Percentiles rank a stretch among this genome's conserved stretches.
Conservation (phyloP, 2,797 vertebrate species). For the Yasuhikotakia modesta region DNA sequence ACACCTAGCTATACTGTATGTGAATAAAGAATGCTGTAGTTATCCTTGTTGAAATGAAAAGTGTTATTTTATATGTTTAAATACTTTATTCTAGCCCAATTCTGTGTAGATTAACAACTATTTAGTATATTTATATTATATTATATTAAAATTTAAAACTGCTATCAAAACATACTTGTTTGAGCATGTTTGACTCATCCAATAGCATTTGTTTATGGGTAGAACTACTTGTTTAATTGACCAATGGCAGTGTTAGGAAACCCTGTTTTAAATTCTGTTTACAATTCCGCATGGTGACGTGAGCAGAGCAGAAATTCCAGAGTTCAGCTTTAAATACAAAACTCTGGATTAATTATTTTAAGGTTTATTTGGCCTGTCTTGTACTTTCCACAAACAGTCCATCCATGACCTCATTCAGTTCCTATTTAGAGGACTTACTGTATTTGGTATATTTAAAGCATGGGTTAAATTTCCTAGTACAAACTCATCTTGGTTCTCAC, state of each 20-base stretch:
- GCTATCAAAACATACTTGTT: background rate
- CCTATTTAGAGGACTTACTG: conserved; percentile 3
- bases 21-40: background rate
- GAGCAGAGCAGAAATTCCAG: background rate
- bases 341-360: background rate
- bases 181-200: background rate
- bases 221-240: background rate
- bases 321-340: background rate
- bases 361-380: background rate
- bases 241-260: conserved; percentile 9
- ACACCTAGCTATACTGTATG: background rate
- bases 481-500: conserved; percentile 22
- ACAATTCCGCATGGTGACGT: background rate
- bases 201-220: background rate
- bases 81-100: no score
- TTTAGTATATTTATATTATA: no score
- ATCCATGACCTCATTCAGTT: background rate
- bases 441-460: background rate
- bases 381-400: background rate
- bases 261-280: background rate
- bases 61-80: background rate
- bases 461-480: conserved; percentile 2
- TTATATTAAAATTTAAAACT: no score
- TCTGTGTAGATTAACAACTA: no score
- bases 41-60: background rate